Percentiles rank a stretch among this genome's conserved stretches.
Conservation (phyloP, 2,888 invertebrate genomes). For the Meiosimyza decipiens region DNA sequence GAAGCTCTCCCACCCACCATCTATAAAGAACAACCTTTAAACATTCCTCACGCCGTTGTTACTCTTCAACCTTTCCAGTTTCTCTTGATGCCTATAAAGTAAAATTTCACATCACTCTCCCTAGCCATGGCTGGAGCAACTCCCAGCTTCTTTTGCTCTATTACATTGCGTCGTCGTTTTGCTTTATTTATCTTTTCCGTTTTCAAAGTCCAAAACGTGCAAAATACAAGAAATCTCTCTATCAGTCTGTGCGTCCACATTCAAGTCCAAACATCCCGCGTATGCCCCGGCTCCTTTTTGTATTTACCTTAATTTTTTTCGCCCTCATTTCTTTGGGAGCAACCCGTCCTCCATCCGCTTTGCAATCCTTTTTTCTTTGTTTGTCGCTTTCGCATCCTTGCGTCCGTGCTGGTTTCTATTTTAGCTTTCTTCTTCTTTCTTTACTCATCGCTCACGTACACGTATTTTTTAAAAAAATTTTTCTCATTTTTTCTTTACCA, state of each 20-base stretch:
- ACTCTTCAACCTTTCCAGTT: neutral
- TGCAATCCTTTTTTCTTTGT: slow-evolving; percentile 15
- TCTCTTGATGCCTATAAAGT: too few relatives aligned
- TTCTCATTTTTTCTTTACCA: slow-evolving; percentile 21
- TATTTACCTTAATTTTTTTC: neutral
- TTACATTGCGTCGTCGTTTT: neutral
- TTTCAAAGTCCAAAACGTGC: slow-evolving; percentile 30
- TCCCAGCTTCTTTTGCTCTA: neutral
- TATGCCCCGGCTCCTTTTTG: neutral
- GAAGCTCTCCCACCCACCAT: neutral
- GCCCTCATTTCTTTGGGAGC: neutral
- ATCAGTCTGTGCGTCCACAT: slow-evolving; percentile 18
- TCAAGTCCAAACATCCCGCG: neutral
- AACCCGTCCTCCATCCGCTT: neutral
- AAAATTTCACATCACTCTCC: too few relatives aligned
- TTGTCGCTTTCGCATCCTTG: slow-evolving; percentile 12
- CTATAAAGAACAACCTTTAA: slow-evolving; percentile 32
- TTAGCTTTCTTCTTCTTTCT: slow-evolving; percentile 10
- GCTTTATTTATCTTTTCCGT: neutral
- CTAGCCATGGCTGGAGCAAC: neutral
- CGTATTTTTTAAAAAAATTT: slow-evolving; percentile 22
- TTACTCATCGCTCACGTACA: slow-evolving; percentile 18
- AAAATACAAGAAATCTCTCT: slow-evolving; percentile 15
- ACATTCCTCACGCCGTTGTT: slow-evolving; percentile 5
- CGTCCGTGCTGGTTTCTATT: neutral